Evolutionary conservation across 2,888 invertebrate genomes (phyloP).

Genomic region (Hydroisotoma schaefferi): DNA sequence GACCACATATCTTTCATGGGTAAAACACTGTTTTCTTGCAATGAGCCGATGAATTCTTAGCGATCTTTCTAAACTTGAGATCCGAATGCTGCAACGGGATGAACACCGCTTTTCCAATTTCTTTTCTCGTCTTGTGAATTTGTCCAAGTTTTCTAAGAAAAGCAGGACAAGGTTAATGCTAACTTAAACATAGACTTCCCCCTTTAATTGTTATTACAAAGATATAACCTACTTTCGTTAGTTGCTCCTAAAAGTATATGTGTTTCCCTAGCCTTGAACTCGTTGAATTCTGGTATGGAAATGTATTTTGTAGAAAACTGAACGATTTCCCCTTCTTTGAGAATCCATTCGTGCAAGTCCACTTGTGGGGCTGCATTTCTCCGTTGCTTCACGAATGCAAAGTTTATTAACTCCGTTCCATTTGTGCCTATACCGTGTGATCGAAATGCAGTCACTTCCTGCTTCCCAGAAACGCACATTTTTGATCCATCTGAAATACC

Average conservation of each 20-base stretch:
- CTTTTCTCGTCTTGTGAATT: constrained; percentile 50
- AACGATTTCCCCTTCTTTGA: constrained; percentile 45
- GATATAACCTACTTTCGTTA: constrained; percentile 48
- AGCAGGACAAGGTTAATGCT: neutral
- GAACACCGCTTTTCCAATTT: constrained; percentile 49
- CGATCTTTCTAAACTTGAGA: constrained; percentile 48
- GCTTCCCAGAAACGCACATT: constrained; percentile 45
- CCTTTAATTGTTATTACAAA: neutral
- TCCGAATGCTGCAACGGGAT: constrained; percentile 48
- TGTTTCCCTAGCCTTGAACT: constrained; percentile 45
- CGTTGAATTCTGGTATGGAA: constrained; percentile 45
- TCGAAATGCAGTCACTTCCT: constrained; percentile 41
- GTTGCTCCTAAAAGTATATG: constrained; percentile 50
- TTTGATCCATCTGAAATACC: constrained; percentile 31
- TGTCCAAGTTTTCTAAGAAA: constrained; percentile 49
- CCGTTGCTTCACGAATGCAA: constrained; percentile 41
- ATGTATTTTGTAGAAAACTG: constrained; percentile 45
- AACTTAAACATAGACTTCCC: neutral
- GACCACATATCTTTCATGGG: constrained; percentile 40
- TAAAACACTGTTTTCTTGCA: constrained; percentile 35
- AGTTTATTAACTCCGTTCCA: constrained; percentile 43
- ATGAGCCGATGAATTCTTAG: constrained; percentile 42
- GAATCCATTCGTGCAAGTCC: constrained; percentile 49
- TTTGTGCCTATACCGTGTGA: constrained; percentile 40
- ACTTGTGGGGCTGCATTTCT: constrained; percentile 34